Percentiles rank a stretch among this genome's conserved stretches.
phyloP scores from a whole-genome alignment of 2,113 vertebrate species.

The Benitochromis conjunctus region DNA sequence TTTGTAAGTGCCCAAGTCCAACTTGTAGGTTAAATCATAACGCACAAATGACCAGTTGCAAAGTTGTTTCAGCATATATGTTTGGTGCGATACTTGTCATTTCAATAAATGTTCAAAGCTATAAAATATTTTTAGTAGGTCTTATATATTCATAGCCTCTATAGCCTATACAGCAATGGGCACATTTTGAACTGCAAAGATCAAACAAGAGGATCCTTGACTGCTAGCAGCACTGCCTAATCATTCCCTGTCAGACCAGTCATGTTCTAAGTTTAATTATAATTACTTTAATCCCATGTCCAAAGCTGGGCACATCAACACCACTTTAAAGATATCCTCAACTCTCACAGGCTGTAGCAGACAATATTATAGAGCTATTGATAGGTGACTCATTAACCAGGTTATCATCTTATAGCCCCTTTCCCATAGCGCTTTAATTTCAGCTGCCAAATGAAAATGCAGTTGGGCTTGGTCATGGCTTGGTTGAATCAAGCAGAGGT shows the following conservation, averaged over 20 bases:
- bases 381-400: constrained; percentile 5
- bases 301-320: background rate
- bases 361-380: background rate
- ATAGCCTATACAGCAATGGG: background rate
- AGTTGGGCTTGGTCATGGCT: background rate
- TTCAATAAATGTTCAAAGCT: background rate
- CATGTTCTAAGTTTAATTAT: background rate
- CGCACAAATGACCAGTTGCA: background rate
- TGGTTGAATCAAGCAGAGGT: constrained; percentile 3
- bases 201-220: background rate
- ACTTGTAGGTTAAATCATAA: background rate
- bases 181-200: background rate
- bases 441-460: background rate
- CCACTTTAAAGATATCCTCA: background rate
- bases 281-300: constrained; percentile 5
- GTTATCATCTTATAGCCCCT: background rate
- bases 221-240: background rate
- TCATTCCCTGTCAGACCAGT: background rate
- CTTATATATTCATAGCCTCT: background rate
- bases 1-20: background rate
- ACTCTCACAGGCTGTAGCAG: background rate
- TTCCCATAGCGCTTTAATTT: background rate
- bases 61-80: background rate
- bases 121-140: background rate
- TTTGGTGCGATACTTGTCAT: background rate